Base-by-base conservation (phyloP, 2,797 vertebrate species). In the Tadarida brasiliensis region DNA sequence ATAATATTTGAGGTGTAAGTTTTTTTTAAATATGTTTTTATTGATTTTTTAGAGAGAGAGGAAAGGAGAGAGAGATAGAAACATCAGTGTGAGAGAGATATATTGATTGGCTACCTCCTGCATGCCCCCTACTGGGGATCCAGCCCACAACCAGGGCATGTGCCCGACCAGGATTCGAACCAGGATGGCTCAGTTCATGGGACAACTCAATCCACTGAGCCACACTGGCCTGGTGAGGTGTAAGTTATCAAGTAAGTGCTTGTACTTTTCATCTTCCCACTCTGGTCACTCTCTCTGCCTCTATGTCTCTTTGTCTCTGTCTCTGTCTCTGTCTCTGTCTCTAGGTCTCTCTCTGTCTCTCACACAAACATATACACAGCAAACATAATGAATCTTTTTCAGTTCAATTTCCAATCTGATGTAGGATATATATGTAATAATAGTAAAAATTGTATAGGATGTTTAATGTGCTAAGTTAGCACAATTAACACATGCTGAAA, bases 361-460 rank as follows among this genome's bases (percentile, higher is more conserved):
- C 16, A 20, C 30, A 20, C 16, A 67, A 30, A 82, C 24, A 68
- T 59, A 63, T 20, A 86, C 65, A 10, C 1, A 19, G 9, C 7
- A 81, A 93, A 63, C 71, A 90, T 14, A 77, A 54, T 44, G 24
- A 73, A 33, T 74, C 39, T 61, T 93, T 92, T 91, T 73, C 30
- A 70, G 5, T 71, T 95, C 49, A 56, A 17, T 81, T 92, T 87
- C 65, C 54, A 83, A 17, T 65, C 19, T 57, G 51, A 35, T n/a
- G 0, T 56, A 81, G 54, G 33, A 44, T 28, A 73, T 11, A 61
- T 70, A 39, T 56, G 20, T 19, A 33, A 78, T 24, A 28, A 47
- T 33, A 56, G n/a, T 28, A 92, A 47, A 87, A 82, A 63, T 65
- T n/a, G 10, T 47, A 11, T 4, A 65, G 10, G 30, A 61, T 74